These are phyloP conservation scores for Muschampia plurimacula DNA, from an alignment of 2,888 invertebrate genomes.

Conservation along the genomic window DNA sequence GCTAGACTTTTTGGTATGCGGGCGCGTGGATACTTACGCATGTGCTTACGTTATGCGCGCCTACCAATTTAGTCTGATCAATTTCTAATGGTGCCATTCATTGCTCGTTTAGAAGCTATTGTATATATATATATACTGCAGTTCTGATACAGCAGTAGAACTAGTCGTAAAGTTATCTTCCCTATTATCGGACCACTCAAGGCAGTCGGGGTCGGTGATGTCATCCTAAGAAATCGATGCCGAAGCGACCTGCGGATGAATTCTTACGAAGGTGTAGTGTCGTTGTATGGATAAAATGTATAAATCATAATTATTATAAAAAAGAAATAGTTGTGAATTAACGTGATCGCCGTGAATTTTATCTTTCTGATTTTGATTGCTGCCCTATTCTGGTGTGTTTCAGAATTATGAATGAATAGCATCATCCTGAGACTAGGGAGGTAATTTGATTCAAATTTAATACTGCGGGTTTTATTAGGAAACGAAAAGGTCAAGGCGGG, in stretches of 20 bases:
- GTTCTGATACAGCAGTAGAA: slow-evolving; percentile 4
- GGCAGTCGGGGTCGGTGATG: slow-evolving; percentile 50
- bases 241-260: slow-evolving; percentile 40
- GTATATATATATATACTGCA: neutral
- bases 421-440: too few relatives aligned
- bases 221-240: slow-evolving; percentile 58
- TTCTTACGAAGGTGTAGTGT: slow-evolving; percentile 12
- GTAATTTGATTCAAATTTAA: too few relatives aligned
- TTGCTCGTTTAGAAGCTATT: slow-evolving; percentile 12
- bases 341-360: too few relatives aligned
- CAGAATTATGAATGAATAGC: too few relatives aligned
- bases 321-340: too few relatives aligned
- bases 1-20: slow-evolving; percentile 62
- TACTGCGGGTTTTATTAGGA: too few relatives aligned
- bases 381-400: too few relatives aligned
- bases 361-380: too few relatives aligned
- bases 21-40: slow-evolving; percentile 24
- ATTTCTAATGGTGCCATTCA: slow-evolving; percentile 16
- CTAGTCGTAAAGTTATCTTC: slow-evolving; percentile 4
- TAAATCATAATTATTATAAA: too few relatives aligned
- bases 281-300: neutral
- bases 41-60: neutral
- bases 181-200: neutral
- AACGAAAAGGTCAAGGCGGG: too few relatives aligned
- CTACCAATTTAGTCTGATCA: slow-evolving; percentile 9